A percentile compares a stretch with the other conserved stretches of the same genome.
These are phyloP conservation scores for Zaprionus gabonicus DNA, from an alignment of 1,140 invertebrate genomes.

Conservation along the genomic window DNA sequence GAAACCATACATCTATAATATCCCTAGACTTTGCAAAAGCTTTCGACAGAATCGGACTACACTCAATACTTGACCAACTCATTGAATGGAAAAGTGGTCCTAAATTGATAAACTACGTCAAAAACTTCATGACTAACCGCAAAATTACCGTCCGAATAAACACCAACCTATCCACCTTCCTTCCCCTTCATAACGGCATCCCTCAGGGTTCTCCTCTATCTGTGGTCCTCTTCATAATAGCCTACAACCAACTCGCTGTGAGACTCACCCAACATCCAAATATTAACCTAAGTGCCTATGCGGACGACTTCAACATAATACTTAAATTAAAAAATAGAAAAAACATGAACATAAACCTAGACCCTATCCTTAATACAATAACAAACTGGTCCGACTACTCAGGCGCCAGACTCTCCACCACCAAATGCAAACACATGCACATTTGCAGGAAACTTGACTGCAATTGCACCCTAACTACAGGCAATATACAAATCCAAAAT, in stretches of 20 bases:
- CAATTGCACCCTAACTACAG: constrained; percentile 21
- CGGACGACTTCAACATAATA: constrained; percentile 38
- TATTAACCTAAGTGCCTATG: constrained; percentile 31
- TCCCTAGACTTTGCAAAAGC: constrained; percentile 27
- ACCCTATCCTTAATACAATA: constrained; percentile 24
- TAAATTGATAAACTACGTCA: constrained; percentile 26
- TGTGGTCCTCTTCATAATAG: constrained; percentile 12
- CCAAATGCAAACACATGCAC: constrained; percentile 32
- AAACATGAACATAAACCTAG: constrained; percentile 30
- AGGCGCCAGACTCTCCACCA: constrained; percentile 17
- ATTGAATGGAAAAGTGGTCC: constrained; percentile 17
- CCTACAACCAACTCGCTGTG: constrained; percentile 14
- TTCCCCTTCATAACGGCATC: constrained; percentile 10
- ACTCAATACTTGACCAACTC: constrained; percentile 30
- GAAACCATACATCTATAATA: constrained; percentile 13
- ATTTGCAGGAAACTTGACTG: constrained; percentile 41
- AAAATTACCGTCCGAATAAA: constrained; percentile 25
- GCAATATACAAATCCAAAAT: constrained; percentile 37
- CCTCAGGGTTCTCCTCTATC: constrained; percentile 11
- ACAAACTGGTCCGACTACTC: constrained; percentile 27
- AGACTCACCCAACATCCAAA: constrained; percentile 9
- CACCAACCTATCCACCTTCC: constrained; percentile 4
- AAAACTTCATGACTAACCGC: constrained; percentile 27
- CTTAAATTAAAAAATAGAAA: constrained; percentile 29
- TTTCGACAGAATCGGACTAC: constrained; percentile 28